Base-by-base conservation (phyloP, 1,140 invertebrate species). In the Trichonephila clavipes region DNA sequence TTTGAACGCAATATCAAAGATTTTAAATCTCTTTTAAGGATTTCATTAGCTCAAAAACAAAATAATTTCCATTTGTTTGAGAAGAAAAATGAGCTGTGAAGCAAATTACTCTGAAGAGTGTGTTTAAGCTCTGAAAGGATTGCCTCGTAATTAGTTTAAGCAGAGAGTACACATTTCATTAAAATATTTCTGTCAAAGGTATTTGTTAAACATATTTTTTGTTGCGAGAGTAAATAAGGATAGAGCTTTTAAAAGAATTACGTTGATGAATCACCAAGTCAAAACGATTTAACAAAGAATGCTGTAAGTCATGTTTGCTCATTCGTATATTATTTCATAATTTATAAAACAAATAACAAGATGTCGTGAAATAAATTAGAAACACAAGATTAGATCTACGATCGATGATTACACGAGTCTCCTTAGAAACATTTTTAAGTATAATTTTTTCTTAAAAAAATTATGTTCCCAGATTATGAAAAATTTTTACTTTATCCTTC, bases 81-180 rank as follows among this genome's bases (percentile, higher is more conserved):
- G 4, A 12, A 51, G 10, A 12, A 51, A 51, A 51, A 51, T 51
- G 10, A 51, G 10, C 10, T 10, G 7, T 8, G 51, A 51, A 5
- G 51, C 51, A 61, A 85, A n/a, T n/a, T 85, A 85, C 24, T 58
- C 14, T 24, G 51, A 16, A 85, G 51, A 61, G 7, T 12, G 10
- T 51, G 24, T 51, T 85, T 85, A 85, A 59, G 58, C 5, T 28
- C 44, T 28, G 12, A 58, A 18, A 24, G n/a, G 14, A 14, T 3
- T 10, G 72, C 14, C 2, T 14, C 69, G 44, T 90, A 90, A 90
- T 90, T 90, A 90, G 89, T 62, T 90, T 82, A 90, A 44, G 59
- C 89, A 62, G 44, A 72, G 72, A 24, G 89, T 62, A 44, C 89
- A 61, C 24, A 81, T 90, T 90, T 90, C 72, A 90, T 82, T 90